These are phyloP conservation scores for Gonocerus acuteangulatus DNA, from an alignment of 2,888 invertebrate species.

Conservation along the genomic window DNA sequence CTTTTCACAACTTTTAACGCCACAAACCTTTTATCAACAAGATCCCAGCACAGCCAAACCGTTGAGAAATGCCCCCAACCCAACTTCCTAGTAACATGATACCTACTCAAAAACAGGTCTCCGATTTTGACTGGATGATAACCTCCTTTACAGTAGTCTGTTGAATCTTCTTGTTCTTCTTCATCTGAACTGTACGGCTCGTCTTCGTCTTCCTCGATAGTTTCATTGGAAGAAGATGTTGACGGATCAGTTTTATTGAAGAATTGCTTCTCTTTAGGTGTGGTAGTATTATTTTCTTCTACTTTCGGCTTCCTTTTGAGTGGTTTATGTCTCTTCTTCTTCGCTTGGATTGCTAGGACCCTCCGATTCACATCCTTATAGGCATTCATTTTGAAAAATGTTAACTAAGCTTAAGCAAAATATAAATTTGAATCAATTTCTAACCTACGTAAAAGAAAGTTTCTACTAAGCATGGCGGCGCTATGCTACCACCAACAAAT, in stretches of 20 bases:
- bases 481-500: constrained; percentile 27
- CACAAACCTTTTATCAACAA: constrained; percentile 81
- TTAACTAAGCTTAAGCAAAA: constrained; percentile 16
- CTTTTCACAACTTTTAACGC: constrained; percentile 99
- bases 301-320: constrained; percentile 60
- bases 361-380: constrained; percentile 78
- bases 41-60: constrained; percentile 99
- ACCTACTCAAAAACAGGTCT: constrained; percentile 79
- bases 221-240: constrained; percentile 63
- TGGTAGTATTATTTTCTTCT: constrained; percentile 36
- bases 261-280: constrained; percentile 35
- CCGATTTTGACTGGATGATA: constrained; percentile 99
- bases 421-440: constrained; percentile 22
- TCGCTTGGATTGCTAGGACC: constrained; percentile 84
- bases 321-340: constrained; percentile 84
- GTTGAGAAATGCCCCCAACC: constrained; percentile 99
- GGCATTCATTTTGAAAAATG: constrained; percentile 33
- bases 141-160: constrained; percentile 95
- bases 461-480: constrained; percentile 28
- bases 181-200: constrained; percentile 74
- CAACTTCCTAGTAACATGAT: constrained; percentile 93
- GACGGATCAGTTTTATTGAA: constrained; percentile 36
- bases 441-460: constrained; percentile 20
- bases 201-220: constrained; percentile 64
- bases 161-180: constrained; percentile 95